Base-by-base conservation (phyloP, 2,888 invertebrate species). In the Lapara coniferarum region DNA sequence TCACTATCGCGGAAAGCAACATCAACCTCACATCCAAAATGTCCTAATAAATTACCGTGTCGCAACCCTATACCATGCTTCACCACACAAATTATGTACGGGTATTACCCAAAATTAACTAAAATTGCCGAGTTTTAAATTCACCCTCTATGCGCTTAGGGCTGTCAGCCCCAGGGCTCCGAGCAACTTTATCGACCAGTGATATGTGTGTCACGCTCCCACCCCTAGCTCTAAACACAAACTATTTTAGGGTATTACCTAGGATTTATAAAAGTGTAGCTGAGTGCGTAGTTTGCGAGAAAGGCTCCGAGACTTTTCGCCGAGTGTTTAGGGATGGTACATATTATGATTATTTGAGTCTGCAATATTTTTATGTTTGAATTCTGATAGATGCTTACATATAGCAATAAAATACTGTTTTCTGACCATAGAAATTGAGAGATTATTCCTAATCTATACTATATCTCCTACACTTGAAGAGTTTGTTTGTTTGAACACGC, bases 191-290 rank as follows among this genome's bases (percentile, higher is more conserved):
- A 67, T 67, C 67, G 67, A 67, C 67, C 67, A 46, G 67, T 16
- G 37, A 19, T 67, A 56, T 67, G 67, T 56, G 25, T 56, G 67
- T 67, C 67, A 46, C 67, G 71, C 74, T 71, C 75, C 77, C 71
- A 76, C 75, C 73, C 16, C 16, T 44, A 63, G 49, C 46, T 13
- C 46, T 63, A 81, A 86, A 80, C 81, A 79, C 79, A 82, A 78
- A 80, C 79, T 76, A 79, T 77, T 75, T 77, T 79, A 81, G 78
- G 78, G 78, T 82, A 77, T 80, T 79, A 78, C 78, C 80, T 81
- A 83, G 81, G 79, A 75, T 79, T 77, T 68, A 74, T 78, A 76
- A 75, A 81, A 77, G 14, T 12, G 25, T 13, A 10, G 13, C 19
- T 63, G n/a, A 19, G 49, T 63, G 49, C 44, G 63, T 63, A 63